Evolutionary conservation across 1,140 invertebrate species (phyloP).

Genomic region (Hylaeus volcanicus): DNA sequence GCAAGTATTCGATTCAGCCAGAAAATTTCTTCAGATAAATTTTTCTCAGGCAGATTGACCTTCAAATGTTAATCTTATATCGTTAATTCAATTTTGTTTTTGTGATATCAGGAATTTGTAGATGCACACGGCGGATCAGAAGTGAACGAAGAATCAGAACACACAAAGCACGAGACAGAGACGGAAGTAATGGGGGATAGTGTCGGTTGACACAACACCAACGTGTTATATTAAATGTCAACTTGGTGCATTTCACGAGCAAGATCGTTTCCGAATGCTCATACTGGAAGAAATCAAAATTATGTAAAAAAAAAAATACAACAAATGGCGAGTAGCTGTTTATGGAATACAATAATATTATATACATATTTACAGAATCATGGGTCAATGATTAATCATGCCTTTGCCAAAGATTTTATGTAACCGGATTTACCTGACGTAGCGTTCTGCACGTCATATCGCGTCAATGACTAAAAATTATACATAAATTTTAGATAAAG

Average conservation of each 20-base stretch:
- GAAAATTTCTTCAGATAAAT: no score
- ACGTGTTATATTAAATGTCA: constrained; percentile 49
- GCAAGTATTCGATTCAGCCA: no score
- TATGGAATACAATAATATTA: constrained; percentile 61
- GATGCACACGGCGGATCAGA: constrained; percentile 64
- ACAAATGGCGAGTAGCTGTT: constrained; percentile 71
- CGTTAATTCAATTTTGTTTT: constrained; percentile 16
- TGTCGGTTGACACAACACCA: constrained; percentile 69
- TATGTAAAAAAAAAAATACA: constrained; percentile 68
- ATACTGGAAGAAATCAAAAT: constrained; percentile 71
- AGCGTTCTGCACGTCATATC: constrained; percentile 24
- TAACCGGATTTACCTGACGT: constrained; percentile 64
- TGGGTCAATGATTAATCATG: constrained; percentile 68
- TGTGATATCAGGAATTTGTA: constrained; percentile 66
- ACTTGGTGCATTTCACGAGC: constrained; percentile 74
- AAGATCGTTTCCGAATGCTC: constrained; percentile 62
- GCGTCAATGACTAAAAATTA: constrained; percentile 31
- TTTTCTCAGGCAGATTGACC: no score
- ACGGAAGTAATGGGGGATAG: constrained; percentile 75
- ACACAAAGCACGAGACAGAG: constrained; percentile 61
- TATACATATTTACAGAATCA: constrained; percentile 65
- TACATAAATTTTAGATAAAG: constrained; percentile 21
- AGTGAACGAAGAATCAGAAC: constrained; percentile 51
- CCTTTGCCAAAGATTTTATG: constrained; percentile 76
- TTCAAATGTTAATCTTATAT: no score